A percentile compares a stretch with the other conserved stretches of the same genome.
Conservation (phyloP, 2,888 invertebrate species). For the Noctua pronuba region DNA sequence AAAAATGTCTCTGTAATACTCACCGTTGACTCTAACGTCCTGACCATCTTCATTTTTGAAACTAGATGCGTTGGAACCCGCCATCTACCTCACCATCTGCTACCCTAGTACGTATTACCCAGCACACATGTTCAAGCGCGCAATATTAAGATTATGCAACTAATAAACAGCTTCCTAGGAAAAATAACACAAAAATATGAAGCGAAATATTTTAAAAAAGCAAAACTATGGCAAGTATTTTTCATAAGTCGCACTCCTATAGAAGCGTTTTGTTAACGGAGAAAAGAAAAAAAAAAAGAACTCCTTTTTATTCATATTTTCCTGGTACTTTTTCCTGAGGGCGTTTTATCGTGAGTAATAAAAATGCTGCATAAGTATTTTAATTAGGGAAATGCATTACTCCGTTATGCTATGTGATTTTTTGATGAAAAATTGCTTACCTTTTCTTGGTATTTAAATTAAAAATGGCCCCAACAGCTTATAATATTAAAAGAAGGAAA, state of each 20-base stretch:
- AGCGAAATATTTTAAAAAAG: slow-evolving; percentile 32
- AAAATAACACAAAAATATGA: slow-evolving; percentile 23
- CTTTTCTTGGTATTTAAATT: background rate
- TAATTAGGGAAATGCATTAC: slow-evolving; percentile 31
- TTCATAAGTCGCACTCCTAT: slow-evolving; percentile 37
- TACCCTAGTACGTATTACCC: slow-evolving; percentile 18
- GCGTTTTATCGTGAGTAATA: slow-evolving; percentile 1
- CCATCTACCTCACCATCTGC: background rate
- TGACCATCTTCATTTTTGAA: too few species aligned
- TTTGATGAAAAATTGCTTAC: background rate
- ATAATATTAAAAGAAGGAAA: background rate
- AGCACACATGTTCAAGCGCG: slow-evolving; percentile 36
- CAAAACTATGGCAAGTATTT: slow-evolving; percentile 39
- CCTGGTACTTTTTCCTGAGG: slow-evolving; percentile 34
- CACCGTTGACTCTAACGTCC: too few species aligned
- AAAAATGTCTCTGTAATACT: too few species aligned
- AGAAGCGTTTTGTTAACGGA: slow-evolving; percentile 11
- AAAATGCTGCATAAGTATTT: slow-evolving; percentile 31
- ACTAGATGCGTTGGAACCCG: background rate
- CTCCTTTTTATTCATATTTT: slow-evolving; percentile 17
- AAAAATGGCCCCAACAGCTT: background rate
- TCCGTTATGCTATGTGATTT: background rate
- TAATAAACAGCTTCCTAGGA: slow-evolving; percentile 46
- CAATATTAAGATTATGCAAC: slow-evolving; percentile 60
- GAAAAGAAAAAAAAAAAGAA: slow-evolving; percentile 19